phyloP scores from a whole-genome alignment of 2,888 invertebrate species.

The Acleris holmiana region DNA sequence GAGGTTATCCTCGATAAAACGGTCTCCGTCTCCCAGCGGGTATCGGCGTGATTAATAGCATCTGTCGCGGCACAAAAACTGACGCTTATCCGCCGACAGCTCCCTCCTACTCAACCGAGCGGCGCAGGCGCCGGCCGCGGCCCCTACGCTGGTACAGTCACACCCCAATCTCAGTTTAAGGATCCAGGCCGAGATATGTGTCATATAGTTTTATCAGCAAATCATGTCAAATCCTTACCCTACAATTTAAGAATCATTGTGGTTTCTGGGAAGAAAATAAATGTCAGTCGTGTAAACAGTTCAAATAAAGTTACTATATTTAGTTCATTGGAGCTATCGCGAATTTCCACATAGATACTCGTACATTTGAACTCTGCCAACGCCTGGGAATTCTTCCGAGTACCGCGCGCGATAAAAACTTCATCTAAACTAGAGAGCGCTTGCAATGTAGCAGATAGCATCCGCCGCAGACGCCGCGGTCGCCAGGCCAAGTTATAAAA shows the following conservation, averaged over 20 bases:
- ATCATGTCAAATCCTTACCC: no score
- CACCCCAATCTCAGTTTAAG: not conserved
- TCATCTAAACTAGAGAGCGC: slow-evolving; percentile 4
- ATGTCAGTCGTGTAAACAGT: no score
- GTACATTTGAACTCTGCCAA: not conserved
- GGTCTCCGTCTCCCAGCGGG: slow-evolving; percentile 3
- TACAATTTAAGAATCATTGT: no score
- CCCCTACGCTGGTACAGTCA: not conserved
- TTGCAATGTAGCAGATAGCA: not conserved
- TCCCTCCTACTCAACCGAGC: not conserved
- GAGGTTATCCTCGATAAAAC: not conserved
- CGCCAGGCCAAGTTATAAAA: slow-evolving; percentile 3
- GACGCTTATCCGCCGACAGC: slow-evolving; percentile 13
- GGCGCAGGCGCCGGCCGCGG: not conserved
- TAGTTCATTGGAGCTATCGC: not conserved
- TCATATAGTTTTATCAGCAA: no score
- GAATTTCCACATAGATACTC: not conserved
- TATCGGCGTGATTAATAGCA: slow-evolving; percentile 16
- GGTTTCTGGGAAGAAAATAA: no score
- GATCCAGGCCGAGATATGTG: no score
- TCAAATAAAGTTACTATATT: no score
- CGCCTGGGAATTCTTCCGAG: not conserved
- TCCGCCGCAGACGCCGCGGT: not conserved
- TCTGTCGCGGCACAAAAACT: slow-evolving; percentile 8
- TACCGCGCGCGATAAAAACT: slow-evolving; percentile 7